Base-by-base conservation (phyloP, 1,140 invertebrate genomes). In the Drosophila pruinosa region DNA sequence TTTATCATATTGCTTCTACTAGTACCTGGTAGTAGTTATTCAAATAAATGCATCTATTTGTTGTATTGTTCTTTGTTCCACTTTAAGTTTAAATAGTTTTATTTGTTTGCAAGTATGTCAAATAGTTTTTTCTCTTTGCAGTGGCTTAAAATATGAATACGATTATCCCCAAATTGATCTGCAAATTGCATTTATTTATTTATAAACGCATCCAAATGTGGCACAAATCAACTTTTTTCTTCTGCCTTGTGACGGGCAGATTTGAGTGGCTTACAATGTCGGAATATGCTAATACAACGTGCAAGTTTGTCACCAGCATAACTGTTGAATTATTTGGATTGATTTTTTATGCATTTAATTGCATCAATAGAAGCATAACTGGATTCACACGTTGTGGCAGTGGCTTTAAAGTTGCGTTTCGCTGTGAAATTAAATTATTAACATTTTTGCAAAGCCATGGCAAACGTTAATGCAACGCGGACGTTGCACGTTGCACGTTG, bases 371-470 rank as follows among this genome's bases (percentile, higher is more conserved):
- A 3, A 22, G n/a, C 12, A 24, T 45, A 45, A 45, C 22, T 45
- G 10, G 21, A 57, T 57, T 65, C 50, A 26, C 41, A 36, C 15
- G 19, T 4, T 14, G 4, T 22, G 26, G 10, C 34, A 22, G 19
- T 17, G 3, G 39, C 4, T 41, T 62, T 41, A 39, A 50, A 39
- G 17, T 5, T 41, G 22, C n/a, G 7, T n/a, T n/a, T n/a, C n/a
- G 17, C 17, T 31, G 34, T 24, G 6, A 43, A 53, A 68, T 68
- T 63, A 45, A 68, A 63, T 72, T 72, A 64, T 65, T 68, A 57
- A 72, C 59, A 65, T 63, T 85, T 69, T 58, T 10, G 17, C 52
- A 64, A 59, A 41, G 56, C 39, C 52, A 80, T 64, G 75, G n/a
- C n/a, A 52, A 64, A 61, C 62, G 64, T 75, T 63, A 75, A 64